Evolutionary conservation across 2,113 vertebrate genomes (phyloP).

Genomic region (Formicarius rufipectus): DNA sequence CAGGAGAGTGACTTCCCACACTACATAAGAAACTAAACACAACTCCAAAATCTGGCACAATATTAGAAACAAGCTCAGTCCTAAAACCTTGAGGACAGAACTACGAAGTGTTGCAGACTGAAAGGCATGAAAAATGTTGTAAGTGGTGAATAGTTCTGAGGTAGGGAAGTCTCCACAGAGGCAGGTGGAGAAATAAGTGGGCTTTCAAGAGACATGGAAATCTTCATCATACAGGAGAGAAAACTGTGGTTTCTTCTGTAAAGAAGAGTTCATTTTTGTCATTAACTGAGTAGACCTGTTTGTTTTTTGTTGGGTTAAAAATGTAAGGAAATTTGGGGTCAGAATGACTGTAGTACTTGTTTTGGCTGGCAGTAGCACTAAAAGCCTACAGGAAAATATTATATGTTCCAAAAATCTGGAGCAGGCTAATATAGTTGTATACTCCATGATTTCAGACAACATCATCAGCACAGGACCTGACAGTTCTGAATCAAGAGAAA

Average conservation of each 20-base stretch:
- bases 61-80: not conserved
- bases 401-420: not conserved
- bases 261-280: not conserved
- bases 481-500: not conserved
- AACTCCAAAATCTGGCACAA: not conserved
- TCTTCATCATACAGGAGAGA: not conserved
- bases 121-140: not conserved
- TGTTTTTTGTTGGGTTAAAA: not conserved
- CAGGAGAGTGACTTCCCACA: not conserved
- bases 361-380: not conserved
- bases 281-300: not conserved
- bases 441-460: not conserved
- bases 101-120: not conserved
- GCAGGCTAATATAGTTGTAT: not conserved
- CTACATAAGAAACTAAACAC: not conserved
- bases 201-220: not conserved
- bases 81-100: not conserved
- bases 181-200: not conserved
- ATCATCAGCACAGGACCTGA: not conserved
- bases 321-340: not conserved
- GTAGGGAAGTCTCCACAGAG: not conserved
- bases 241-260: not conserved
- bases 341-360: not conserved
- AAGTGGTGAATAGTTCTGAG: not conserved
- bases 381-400: not conserved